phyloP scores from a whole-genome alignment of 1,140 invertebrate genomes.

The Neomicropteryx cornuta region DNA sequence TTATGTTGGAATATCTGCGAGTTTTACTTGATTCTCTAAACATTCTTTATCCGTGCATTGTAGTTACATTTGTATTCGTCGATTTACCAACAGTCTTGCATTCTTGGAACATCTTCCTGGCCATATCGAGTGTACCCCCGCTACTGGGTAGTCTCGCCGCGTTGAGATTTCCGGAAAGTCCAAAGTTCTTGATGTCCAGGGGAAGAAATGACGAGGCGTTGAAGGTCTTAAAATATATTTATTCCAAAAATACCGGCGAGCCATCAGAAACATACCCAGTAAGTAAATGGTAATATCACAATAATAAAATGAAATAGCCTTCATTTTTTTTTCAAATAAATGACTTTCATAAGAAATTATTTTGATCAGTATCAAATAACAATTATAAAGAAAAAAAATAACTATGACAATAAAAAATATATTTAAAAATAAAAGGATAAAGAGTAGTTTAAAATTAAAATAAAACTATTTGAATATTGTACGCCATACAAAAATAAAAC shows the following conservation, averaged over 20 bases:
- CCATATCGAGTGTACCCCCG: slow-evolving; percentile 50
- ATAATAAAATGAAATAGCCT: too few species aligned
- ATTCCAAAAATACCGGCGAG: slow-evolving; percentile 47
- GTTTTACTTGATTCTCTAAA: too few species aligned
- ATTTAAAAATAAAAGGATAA: too few species aligned
- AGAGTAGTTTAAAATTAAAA: too few species aligned
- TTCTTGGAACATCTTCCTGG: slow-evolving; percentile 69
- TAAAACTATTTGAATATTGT: too few species aligned
- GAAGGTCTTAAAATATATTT: slow-evolving; percentile 46
- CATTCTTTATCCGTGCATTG: too few species aligned
- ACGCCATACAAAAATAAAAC: too few species aligned
- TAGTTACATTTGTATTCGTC: too few species aligned
- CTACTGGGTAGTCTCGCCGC: slow-evolving; percentile 49
- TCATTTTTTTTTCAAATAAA: not conserved
- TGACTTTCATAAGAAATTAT: slow-evolving; percentile 6
- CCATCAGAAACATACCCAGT: slow-evolving; percentile 53
- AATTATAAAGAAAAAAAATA: slow-evolving; percentile 3
- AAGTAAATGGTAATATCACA: too few species aligned
- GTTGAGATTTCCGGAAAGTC: slow-evolving; percentile 65
- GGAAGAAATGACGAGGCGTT: slow-evolving; percentile 57
- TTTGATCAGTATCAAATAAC: slow-evolving; percentile 2
- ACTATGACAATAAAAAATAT: too few species aligned
- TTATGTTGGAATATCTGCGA: too few species aligned
- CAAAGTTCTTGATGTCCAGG: slow-evolving; percentile 68
- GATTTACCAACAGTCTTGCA: slow-evolving; percentile 44